Percentiles rank a stretch among this genome's conserved stretches.
These are phyloP conservation scores for Gisinianus flammeolus DNA, from an alignment of 2,888 invertebrate species.

Conservation along the genomic window DNA sequence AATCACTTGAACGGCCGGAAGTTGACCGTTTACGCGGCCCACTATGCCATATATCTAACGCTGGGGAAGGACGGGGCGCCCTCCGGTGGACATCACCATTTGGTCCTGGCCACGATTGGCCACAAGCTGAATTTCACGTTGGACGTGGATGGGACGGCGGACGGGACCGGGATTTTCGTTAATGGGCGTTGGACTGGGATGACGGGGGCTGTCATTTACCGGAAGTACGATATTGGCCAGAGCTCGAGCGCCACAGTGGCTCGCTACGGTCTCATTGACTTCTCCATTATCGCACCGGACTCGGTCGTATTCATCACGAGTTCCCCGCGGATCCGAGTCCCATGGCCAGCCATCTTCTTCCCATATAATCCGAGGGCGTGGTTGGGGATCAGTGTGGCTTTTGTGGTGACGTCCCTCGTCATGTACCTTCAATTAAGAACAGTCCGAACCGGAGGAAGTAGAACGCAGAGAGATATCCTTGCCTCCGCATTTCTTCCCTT, in stretches of 20 bases:
- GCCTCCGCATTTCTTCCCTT: slow-evolving; percentile 11
- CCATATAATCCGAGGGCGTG: not conserved
- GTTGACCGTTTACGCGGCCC: too few species aligned
- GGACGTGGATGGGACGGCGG: not conserved
- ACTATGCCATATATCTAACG: too few species aligned
- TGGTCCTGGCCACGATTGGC: not conserved
- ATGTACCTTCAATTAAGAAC: not conserved
- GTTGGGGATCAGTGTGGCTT: not conserved
- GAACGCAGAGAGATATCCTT: not conserved
- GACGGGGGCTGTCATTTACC: slow-evolving; percentile 11
- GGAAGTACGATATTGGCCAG: not conserved
- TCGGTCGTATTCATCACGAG: not conserved
- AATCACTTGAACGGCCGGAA: too few species aligned
- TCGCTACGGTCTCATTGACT: slow-evolving; percentile 18
- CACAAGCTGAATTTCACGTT: not conserved
- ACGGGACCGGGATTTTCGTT: slow-evolving; percentile 15
- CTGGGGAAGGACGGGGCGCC: not conserved
- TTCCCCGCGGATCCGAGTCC: not conserved
- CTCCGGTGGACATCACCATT: not conserved
- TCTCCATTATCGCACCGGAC: not conserved
- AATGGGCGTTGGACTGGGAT: slow-evolving; percentile 28
- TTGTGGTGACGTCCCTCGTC: not conserved
- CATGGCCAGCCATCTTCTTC: slow-evolving; percentile 15
- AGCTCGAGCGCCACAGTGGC: not conserved
- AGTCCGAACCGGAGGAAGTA: too few species aligned